Evolutionary conservation across 2,797 vertebrate species (phyloP).

Genomic region (Amblyopsis hoosieri): DNA sequence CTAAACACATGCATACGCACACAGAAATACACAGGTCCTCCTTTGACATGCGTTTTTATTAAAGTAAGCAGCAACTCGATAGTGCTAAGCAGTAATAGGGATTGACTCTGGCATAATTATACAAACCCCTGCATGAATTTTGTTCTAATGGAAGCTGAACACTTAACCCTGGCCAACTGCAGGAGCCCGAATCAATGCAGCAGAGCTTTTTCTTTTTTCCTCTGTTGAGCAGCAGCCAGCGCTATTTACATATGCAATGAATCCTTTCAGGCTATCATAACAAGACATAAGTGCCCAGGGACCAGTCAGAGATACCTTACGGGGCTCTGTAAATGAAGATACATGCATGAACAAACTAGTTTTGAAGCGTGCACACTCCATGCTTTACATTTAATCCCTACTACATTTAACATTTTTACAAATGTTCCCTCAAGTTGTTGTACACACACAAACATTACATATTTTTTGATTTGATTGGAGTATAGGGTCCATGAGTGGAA

Average conservation of each 20-base stretch:
- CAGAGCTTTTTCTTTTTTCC: slow-evolving; percentile 64
- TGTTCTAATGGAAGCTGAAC: slow-evolving; percentile 87
- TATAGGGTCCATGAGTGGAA: too few relatives aligned
- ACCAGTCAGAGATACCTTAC: slow-evolving; percentile 41
- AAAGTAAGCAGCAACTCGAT: slow-evolving; percentile 95
- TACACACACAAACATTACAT: too few relatives aligned
- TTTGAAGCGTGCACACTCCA: slow-evolving; percentile 12
- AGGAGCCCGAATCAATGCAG: slow-evolving; percentile 80
- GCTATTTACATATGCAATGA: slow-evolving; percentile 69
- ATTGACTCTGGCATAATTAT: slow-evolving; percentile 96
- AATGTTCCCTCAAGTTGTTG: too few relatives aligned
- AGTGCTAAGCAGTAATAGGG: slow-evolving; percentile 92
- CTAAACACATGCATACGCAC: slow-evolving; percentile 11
- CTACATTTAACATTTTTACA: too few relatives aligned
- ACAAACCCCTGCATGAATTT: slow-evolving; percentile 89
- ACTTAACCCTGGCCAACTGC: slow-evolving; percentile 75
- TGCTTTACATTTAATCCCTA: too few relatives aligned
- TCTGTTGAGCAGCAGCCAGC: slow-evolving; percentile 55
- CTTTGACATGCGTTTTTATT: slow-evolving; percentile 91
- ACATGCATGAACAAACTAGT: slow-evolving; percentile 49
- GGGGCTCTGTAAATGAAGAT: slow-evolving; percentile 59
- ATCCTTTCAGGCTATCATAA: slow-evolving; percentile 70
- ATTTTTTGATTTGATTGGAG: too few relatives aligned
- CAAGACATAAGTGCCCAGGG: slow-evolving; percentile 36
- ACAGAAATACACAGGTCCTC: slow-evolving; percentile 46